Percentiles rank a stretch among this genome's conserved stretches.
phyloP scores from a whole-genome alignment of 2,888 invertebrate species.

The Candidula unifasciata region DNA sequence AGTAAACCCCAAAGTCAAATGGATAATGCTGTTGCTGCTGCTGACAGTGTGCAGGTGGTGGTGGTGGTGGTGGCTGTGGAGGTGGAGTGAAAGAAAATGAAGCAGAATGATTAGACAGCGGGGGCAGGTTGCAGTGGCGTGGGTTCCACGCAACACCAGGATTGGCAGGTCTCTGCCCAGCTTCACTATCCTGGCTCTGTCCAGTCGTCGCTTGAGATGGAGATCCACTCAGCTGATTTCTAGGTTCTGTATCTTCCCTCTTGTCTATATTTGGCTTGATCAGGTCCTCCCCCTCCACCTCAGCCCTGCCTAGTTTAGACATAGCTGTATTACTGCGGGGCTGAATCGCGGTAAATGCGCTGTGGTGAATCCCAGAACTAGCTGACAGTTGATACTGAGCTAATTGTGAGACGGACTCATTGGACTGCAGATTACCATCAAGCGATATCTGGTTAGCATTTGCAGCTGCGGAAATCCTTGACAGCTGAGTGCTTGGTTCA shows the following conservation, averaged over 20 bases:
- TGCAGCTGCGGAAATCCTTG: neutral
- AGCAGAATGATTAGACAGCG: conserved; percentile 40
- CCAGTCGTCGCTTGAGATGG: conserved; percentile 64
- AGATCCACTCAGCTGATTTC: conserved; percentile 44
- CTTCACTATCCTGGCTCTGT: conserved; percentile 66
- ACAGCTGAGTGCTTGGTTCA: conserved; percentile 37
- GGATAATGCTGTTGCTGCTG: conserved; percentile 45
- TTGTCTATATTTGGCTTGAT: conserved; percentile 51
- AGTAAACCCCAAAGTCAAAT: conserved; percentile 44
- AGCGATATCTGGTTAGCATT: conserved; percentile 39
- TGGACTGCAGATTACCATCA: conserved; percentile 47
- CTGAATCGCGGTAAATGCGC: conserved; percentile 70
- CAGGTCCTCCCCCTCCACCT: conserved; percentile 11
- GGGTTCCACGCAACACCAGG: conserved; percentile 52
- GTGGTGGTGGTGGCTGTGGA: conserved; percentile 28
- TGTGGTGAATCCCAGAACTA: conserved; percentile 62
- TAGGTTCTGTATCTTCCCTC: conserved; percentile 63
- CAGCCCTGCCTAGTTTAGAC: conserved; percentile 59
- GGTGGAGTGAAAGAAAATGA: conserved; percentile 40
- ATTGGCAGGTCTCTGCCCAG: conserved; percentile 37
- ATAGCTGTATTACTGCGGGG: conserved; percentile 69
- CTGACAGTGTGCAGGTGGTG: conserved; percentile 38
- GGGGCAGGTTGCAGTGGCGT: conserved; percentile 44
- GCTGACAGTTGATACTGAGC: conserved; percentile 63
- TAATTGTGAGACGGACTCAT: conserved; percentile 49